Conservation (phyloP, 2,888 invertebrate species). For the Xanthostigma xanthostigma region DNA sequence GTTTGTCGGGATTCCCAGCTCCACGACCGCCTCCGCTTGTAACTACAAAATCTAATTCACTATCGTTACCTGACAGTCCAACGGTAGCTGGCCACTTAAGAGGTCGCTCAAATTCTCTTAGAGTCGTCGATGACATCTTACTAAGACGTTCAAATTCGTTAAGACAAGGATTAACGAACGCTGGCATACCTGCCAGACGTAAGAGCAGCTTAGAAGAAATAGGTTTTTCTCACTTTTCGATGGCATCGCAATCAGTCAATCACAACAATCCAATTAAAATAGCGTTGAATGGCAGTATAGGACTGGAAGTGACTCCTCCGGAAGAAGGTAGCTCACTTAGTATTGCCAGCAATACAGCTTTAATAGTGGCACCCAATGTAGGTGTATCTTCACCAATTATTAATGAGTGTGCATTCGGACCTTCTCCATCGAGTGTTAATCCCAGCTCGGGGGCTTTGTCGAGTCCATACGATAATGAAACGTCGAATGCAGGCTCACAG, state of each 20-base stretch:
- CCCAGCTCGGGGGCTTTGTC: conserved; percentile 23
- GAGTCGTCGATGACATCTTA: conserved; percentile 74
- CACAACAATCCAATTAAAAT: conserved; percentile 68
- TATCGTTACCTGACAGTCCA: conserved; percentile 79
- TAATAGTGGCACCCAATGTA: conserved; percentile 27
- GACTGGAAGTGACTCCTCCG: conserved; percentile 50
- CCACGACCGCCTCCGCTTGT: conserved; percentile 60
- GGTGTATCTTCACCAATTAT: conserved; percentile 4
- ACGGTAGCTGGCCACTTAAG: conserved; percentile 66
- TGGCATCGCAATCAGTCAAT: conserved; percentile 41
- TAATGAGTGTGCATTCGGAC: conserved; percentile 3
- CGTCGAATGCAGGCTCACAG: conserved; percentile 14
- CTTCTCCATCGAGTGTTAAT: conserved; percentile 11
- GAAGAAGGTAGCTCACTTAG: conserved; percentile 39
- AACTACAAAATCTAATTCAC: conserved; percentile 75
- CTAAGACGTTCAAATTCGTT: conserved; percentile 71
- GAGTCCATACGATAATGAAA: conserved; percentile 6
- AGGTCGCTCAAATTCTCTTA: conserved; percentile 70
- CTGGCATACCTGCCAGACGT: conserved; percentile 39
- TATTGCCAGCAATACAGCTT: conserved; percentile 36
- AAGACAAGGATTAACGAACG: conserved; percentile 61
- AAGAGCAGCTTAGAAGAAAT: conserved; percentile 79
- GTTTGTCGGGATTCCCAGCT: conserved; percentile 43
- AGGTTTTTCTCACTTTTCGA: conserved; percentile 63
- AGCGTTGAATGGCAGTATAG: conserved; percentile 73